Conservation (phyloP, 2,888 invertebrate species). For the Hyposoter didymator region DNA sequence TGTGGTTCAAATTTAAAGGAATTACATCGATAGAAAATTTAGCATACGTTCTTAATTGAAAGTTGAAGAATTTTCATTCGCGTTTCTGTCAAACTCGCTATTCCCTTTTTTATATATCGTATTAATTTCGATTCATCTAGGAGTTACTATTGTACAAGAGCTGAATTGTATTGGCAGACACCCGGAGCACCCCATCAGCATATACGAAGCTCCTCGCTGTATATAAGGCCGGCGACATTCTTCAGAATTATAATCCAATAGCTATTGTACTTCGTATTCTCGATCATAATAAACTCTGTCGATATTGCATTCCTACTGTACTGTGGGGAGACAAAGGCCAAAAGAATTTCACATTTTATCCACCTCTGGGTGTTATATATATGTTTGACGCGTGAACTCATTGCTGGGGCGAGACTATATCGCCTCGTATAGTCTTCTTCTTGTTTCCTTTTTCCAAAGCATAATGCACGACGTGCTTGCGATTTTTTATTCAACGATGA, state of each 20-base stretch:
- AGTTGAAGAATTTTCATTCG: neutral
- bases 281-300: constrained; percentile 46
- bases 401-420: neutral
- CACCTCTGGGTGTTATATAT: constrained; percentile 10
- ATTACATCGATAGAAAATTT: too few relatives aligned
- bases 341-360: constrained; percentile 52
- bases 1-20: too few relatives aligned
- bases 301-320: constrained; percentile 61
- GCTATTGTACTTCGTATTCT: constrained; percentile 47
- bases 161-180: neutral
- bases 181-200: constrained; percentile 11
- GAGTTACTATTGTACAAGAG: neutral
- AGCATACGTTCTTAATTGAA: neutral
- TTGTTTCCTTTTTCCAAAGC: neutral
- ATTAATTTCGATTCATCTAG: neutral
- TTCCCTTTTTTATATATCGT: neutral
- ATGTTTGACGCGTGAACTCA: neutral
- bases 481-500: neutral
- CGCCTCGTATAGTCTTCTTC: neutral
- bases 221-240: constrained; percentile 41
- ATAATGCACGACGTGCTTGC: neutral
- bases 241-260: constrained; percentile 50
- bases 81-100: neutral
- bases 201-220: constrained; percentile 12
- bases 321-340: constrained; percentile 21